Base-by-base conservation (phyloP, 2,888 invertebrate species). In the Resseliella maxima region DNA sequence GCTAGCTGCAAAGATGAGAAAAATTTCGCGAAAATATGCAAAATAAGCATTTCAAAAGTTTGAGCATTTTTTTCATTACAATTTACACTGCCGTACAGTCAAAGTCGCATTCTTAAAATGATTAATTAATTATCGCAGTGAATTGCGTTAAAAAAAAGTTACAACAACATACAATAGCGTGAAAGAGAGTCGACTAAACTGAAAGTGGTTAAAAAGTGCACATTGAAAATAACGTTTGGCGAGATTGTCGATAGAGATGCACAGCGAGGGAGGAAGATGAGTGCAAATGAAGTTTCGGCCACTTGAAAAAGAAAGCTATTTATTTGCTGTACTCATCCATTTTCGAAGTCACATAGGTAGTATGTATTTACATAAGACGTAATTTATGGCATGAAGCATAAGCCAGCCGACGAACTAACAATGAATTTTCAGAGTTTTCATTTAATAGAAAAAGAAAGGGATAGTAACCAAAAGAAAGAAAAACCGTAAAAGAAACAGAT, bases 81-180 rank as follows among this genome's bases (percentile, higher is more conserved):
- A 72, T 72, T 35, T 31, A 15, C n/a, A 31, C 15, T 72, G 31
- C 1, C 59, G 41, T 12, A 41, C 41, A 27, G 72, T 72, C 31
- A 72, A 31, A 72, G 31, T 72, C 72, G 72, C 72, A 72, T 72
- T 31, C 72, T 31, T 31, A 15, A 72, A 72, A 72, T 72, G 72
- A 72, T 72, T 72, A 72, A 72, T 72, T 72, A 72, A 72, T 72
- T 72, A 72, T 72, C 72, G 15, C 72, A 72, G 72, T 72, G 72
- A 72, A 72, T 72, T 72, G 72, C 72, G 15, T 72, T 72, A 31
- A 18, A 50, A 72, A 72, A 72, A 59, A 59, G 72, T 72, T 72
- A 15, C 72, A 72, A 35, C 72, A 72, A 31, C 72, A 31, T 15
- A 27, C 46, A 50, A 50, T 2, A 18, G 46, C 8, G 18, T 15